Percentiles rank a stretch among this genome's conserved stretches.
Conservation (phyloP, 2,888 invertebrate species). For the Diaprepes abbreviatus region DNA sequence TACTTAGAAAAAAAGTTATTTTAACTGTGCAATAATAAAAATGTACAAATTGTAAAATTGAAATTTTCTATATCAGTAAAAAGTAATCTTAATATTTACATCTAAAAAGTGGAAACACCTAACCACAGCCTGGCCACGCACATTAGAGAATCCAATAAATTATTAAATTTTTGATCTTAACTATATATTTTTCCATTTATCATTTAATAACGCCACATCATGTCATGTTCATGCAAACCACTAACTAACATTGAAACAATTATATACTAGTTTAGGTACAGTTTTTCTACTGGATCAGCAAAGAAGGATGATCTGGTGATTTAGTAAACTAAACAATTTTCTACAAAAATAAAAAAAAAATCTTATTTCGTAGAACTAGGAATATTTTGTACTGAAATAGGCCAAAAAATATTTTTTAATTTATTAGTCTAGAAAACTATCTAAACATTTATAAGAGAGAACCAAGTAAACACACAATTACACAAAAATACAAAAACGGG, state of each 20-base stretch:
- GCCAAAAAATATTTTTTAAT: not conserved
- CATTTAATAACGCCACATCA: constrained; percentile 52
- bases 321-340: not conserved
- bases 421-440: not conserved
- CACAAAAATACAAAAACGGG: constrained; percentile 34
- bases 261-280: not conserved
- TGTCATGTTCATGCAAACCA: constrained; percentile 63
- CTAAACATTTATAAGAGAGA: constrained; percentile 13
- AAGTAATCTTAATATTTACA: constrained; percentile 32
- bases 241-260: constrained; percentile 60
- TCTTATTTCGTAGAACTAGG: no score
- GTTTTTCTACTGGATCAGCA: constrained; percentile 21
- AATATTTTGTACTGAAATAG: no score
- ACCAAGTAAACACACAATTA: constrained; percentile 47
- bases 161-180: constrained; percentile 6
- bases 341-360: not conserved
- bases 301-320: constrained; percentile 16
- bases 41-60: constrained; percentile 12
- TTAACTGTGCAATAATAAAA: constrained; percentile 6
- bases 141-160: constrained; percentile 59
- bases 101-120: constrained; percentile 63
- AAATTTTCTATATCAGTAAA: not conserved
- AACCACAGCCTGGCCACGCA: constrained; percentile 82
- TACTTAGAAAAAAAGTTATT: not conserved
- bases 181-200: not conserved